Evolutionary conservation across 2,113 vertebrate genomes (phyloP).

Genomic region (Narcine bancroftii): DNA sequence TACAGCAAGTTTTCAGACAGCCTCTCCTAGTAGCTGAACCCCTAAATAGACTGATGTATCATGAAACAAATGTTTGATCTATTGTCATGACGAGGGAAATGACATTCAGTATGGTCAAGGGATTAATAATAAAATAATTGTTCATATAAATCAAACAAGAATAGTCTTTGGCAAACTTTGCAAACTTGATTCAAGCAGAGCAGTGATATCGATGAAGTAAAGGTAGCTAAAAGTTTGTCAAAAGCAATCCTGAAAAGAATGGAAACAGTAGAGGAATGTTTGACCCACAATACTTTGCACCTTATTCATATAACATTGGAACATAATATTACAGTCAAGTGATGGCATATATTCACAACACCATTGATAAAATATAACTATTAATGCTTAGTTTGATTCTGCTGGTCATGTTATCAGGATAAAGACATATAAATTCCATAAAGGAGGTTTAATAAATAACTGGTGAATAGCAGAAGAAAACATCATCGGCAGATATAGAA

Average conservation of each 20-base stretch:
- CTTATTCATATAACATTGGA: not conserved
- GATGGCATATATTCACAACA: not conserved
- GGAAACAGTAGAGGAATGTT: not conserved
- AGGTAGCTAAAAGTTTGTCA: not conserved
- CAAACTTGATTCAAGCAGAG: not conserved
- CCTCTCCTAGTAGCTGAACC: not conserved
- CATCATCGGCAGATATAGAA: not conserved
- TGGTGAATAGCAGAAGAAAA: not conserved
- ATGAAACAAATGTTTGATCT: not conserved
- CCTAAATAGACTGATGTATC: not conserved
- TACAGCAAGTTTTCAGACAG: not conserved
- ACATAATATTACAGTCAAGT: not conserved
- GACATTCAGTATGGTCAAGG: not conserved
- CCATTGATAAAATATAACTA: not conserved
- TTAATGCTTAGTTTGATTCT: not conserved
- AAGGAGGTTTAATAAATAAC: not conserved
- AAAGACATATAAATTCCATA: not conserved
- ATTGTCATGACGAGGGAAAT: not conserved
- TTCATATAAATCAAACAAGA: not conserved
- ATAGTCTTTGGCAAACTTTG: not conserved
- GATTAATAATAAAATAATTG: not conserved
- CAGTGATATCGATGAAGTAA: not conserved
- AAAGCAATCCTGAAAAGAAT: not conserved
- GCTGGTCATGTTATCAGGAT: not conserved
- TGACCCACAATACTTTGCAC: not conserved